phyloP scores from a whole-genome alignment of 2,797 vertebrate species.

The Coregonus sp. region DNA sequence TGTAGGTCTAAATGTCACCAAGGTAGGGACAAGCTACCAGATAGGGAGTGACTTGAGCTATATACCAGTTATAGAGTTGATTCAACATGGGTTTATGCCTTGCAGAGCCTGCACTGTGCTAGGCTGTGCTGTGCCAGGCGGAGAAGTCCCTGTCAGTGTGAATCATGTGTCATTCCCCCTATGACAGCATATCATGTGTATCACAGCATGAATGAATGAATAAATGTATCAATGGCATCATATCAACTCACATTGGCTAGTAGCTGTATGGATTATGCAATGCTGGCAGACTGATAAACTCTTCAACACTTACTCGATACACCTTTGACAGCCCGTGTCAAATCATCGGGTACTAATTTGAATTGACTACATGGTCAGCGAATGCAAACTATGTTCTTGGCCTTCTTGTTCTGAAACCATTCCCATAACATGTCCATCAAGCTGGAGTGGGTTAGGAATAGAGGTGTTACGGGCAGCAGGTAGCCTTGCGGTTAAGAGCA shows the following conservation, averaged over 20 bases:
- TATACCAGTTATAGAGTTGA: neutral
- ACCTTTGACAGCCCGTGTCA: neutral
- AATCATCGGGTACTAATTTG: neutral
- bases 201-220: constrained; percentile 19
- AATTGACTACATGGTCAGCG: neutral
- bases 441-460: neutral
- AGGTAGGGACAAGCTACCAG: neutral
- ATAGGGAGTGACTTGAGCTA: neutral
- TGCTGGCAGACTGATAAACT: neutral
- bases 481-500: too few relatives aligned
- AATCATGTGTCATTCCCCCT: constrained; percentile 1
- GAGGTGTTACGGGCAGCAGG: too few relatives aligned
- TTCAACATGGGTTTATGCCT: neutral
- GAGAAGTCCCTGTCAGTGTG: neutral
- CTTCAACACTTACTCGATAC: neutral
- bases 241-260: neutral
- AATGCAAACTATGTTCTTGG: neutral
- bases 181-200: neutral
- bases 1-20: neutral
- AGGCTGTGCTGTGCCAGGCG: neutral
- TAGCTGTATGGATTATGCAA: neutral
- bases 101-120: neutral
- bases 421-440: neutral
- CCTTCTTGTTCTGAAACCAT: neutral
- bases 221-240: constrained; percentile 8